phyloP scores from a whole-genome alignment of 2,888 invertebrate genomes.

The Cyrtodaria siliqua region DNA sequence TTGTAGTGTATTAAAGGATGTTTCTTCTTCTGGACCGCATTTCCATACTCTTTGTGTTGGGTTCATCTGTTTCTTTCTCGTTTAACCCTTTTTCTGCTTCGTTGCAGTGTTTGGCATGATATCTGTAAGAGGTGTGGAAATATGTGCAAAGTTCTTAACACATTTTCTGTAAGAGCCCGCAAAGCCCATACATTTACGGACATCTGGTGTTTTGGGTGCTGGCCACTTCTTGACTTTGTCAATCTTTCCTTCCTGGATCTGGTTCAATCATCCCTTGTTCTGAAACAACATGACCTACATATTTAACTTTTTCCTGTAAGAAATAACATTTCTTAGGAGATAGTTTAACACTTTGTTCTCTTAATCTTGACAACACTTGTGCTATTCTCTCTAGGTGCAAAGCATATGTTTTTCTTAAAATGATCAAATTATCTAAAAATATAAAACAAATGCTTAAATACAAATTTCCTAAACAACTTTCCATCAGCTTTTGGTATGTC shows the following conservation, averaged over 20 bases:
- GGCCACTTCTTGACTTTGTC: conserved; percentile 26
- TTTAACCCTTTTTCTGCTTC: conserved; percentile 23
- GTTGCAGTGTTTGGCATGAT: conserved; percentile 19
- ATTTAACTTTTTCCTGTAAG: neutral
- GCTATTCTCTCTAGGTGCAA: neutral
- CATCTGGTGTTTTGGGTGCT: conserved; percentile 9
- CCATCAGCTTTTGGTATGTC: conserved; percentile 5
- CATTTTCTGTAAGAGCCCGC: conserved; percentile 38
- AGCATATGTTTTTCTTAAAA: neutral
- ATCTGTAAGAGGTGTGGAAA: conserved; percentile 35
- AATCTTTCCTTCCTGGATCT: conserved; percentile 2
- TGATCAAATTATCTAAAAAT: conserved; percentile 5
- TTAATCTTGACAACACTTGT: neutral
- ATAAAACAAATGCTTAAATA: conserved; percentile 2
- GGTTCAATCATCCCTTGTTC: conserved; percentile 1
- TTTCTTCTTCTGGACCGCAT: conserved; percentile 4
- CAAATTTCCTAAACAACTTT: neutral
- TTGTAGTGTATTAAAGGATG: conserved; percentile 11
- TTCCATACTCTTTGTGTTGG: conserved; percentile 11
- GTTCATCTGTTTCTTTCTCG: conserved; percentile 4
- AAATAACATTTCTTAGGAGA: conserved; percentile 1
- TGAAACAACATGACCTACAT: conserved; percentile 33
- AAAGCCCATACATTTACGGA: conserved; percentile 5
- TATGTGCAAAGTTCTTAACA: conserved; percentile 38
- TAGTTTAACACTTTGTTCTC: neutral